phyloP scores from a whole-genome alignment of 1,140 invertebrate species.

The Chrysoperla carnea region DNA sequence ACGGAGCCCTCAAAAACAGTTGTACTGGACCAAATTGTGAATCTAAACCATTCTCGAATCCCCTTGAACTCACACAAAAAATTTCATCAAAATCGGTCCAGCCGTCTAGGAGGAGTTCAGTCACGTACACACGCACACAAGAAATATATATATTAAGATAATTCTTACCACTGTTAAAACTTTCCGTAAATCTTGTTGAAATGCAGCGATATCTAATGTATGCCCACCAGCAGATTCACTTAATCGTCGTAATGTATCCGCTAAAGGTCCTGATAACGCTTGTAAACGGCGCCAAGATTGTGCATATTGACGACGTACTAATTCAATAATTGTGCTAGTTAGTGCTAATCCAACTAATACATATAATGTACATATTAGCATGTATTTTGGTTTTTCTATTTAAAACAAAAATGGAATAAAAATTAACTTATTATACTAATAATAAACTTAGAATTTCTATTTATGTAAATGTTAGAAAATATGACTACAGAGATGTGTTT shows the following conservation, averaged over 20 bases:
- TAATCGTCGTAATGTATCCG: constrained; percentile 53
- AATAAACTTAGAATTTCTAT: no score
- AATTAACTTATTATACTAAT: neutral
- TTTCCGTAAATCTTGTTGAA: constrained; percentile 46
- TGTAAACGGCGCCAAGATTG: constrained; percentile 67
- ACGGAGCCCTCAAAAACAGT: no score
- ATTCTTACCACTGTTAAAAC: constrained; percentile 39
- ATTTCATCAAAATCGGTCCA: no score
- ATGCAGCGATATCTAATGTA: constrained; percentile 39
- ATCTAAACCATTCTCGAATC: no score
- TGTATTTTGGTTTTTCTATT: constrained; percentile 67
- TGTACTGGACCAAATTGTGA: no score
- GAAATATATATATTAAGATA: no score
- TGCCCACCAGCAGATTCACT: constrained; percentile 50
- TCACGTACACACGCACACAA: no score
- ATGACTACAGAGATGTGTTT: no score
- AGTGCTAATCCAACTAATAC: constrained; percentile 84
- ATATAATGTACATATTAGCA: constrained; percentile 80
- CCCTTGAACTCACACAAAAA: no score
- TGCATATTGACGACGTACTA: constrained; percentile 68
- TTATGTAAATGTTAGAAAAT: no score
- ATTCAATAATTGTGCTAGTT: constrained; percentile 87
- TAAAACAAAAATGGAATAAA: constrained; percentile 8
- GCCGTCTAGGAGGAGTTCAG: no score
- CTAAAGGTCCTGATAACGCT: constrained; percentile 57